Evolutionary conservation across 1,140 invertebrate species (phyloP), one percentile per base, ranked within the genome.

Genomic region (Muscidifurax raptorellus): DNA sequence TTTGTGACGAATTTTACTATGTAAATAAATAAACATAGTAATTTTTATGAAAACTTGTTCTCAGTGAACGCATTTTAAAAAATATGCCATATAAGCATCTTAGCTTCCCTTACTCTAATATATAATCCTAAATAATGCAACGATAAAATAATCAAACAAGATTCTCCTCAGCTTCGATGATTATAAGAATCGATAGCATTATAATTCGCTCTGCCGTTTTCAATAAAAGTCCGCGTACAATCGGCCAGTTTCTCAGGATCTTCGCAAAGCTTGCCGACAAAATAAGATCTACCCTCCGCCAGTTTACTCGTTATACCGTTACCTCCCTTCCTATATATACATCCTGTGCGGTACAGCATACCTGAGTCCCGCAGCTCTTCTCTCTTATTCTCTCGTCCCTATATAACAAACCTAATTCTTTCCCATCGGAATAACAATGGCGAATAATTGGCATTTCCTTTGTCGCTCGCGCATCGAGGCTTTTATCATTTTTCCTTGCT

Each of bases 361-460:
- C n/a, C n/a, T n/a, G n/a, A n/a, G n/a, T 47, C 44, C 44, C 7
- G 1, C 44, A 47, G 5, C 13, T 13, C 7, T 12, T 2, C 13
- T 12, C 13, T 12, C 44, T 47, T 40, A 13, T 13, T 47, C 44
- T 7, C 44, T 47, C 52, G 0, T 59, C 22, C 22, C 40, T 30
- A 40, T 74, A 59, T 82, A 82, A 82, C 80, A 82, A 82, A 82
- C 71, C 71, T 75, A 82, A 74, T 82, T 82, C 32, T 18, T 40
- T 40, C 30, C 69, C 47, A 74, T 74, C 18, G 69, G 80, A 82
- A 82, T 82, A 82, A 82, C 80, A 82, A 82, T 82, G 71, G 69
- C 47, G 80, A 74, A 75, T 75, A 81, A 82, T 82, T 82, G 71
- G 80, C 80, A 75, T 82, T 82, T 82, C 71, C 71, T 82, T 75